Conservation (phyloP, 2,113 vertebrate species). For the Melospiza melodia region DNA sequence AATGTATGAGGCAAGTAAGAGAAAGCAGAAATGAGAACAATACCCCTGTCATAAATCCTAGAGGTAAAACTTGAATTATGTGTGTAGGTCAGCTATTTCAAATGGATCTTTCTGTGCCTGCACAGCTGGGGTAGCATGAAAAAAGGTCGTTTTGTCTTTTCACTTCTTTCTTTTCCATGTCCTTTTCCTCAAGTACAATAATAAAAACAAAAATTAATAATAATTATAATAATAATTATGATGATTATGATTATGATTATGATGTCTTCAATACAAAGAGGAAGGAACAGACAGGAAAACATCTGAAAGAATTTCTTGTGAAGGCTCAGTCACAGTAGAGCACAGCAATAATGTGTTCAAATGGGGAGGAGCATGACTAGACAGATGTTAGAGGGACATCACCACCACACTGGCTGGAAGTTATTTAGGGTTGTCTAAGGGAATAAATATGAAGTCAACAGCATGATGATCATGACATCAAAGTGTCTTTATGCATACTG, state of each 20-base stretch:
- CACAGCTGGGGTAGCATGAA: neutral
- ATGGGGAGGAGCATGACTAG: neutral
- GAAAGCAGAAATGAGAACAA: neutral
- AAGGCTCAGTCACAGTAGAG: neutral
- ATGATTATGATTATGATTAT: no score
- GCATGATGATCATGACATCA: rapidly evolving
- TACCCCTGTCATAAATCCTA: neutral
- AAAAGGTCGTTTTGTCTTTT: neutral
- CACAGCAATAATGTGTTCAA: neutral
- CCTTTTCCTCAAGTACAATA: neutral
- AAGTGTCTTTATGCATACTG: neutral
- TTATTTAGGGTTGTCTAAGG: neutral
- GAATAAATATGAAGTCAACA: neutral
- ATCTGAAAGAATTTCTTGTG: neutral
- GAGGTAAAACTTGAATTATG: neutral
- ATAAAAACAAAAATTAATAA: no score
- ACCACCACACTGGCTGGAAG: neutral
- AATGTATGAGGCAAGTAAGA: neutral
- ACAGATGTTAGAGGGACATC: neutral
- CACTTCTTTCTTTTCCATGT: neutral
- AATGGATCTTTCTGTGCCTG: neutral
- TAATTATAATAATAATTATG: no score
- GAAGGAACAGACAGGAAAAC: neutral
- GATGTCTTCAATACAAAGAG: neutral
- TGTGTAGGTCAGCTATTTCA: neutral